Conservation (phyloP, 2,888 invertebrate genomes). For the Mimachlamys varia region DNA sequence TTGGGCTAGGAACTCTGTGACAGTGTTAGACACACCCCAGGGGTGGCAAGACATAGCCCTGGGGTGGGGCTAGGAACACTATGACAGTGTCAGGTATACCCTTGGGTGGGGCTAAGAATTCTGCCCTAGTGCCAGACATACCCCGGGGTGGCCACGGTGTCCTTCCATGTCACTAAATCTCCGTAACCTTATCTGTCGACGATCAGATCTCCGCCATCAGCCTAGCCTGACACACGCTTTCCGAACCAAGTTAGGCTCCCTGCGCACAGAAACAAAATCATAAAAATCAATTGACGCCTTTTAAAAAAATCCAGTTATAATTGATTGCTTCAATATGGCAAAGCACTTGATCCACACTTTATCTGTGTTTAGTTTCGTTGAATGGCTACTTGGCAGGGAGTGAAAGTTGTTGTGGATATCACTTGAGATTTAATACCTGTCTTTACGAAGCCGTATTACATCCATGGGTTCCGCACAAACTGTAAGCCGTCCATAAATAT, state of each 20-base stretch:
- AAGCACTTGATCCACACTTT: conserved; percentile 31
- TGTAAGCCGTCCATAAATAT: background rate
- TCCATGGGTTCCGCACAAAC: background rate
- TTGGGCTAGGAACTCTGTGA: background rate
- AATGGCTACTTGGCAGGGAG: conserved; percentile 28
- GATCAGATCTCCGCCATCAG: background rate
- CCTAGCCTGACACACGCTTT: background rate
- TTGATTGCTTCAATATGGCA: conserved; percentile 31
- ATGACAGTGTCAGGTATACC: too few species aligned
- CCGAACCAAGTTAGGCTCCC: background rate
- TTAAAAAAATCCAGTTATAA: background rate
- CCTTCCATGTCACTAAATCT: background rate
- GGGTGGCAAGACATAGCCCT: too few species aligned
- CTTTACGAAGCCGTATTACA: background rate
- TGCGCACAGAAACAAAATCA: background rate
- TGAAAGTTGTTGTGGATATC: background rate
- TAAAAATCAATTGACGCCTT: background rate
- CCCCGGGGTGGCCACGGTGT: background rate
- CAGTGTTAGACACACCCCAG: too few species aligned
- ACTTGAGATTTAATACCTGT: background rate
- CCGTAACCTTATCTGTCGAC: background rate
- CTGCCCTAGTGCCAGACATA: too few species aligned
- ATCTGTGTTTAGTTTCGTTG: conserved; percentile 17
- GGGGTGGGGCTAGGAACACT: background rate
- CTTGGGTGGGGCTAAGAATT: too few species aligned